Evolutionary conservation across 2,113 vertebrate species (phyloP), one percentile per base, ranked within the genome.

Genomic region (Alaudala cheleensis): DNA sequence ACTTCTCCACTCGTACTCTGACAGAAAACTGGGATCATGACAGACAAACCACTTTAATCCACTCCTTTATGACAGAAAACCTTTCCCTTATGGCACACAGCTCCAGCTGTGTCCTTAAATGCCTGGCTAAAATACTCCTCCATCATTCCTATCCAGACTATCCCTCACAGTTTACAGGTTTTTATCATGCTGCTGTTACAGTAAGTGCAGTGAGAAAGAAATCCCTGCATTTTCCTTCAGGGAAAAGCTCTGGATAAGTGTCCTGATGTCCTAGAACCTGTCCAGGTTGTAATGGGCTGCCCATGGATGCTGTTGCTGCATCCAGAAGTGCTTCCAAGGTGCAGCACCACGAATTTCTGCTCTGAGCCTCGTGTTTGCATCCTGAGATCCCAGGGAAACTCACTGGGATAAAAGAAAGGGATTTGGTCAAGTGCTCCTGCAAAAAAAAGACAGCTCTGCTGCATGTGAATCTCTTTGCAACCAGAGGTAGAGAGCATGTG

Each of bases 281-380:
- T 21, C 12, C 21, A 57, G 72, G 45, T 3, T 72, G 53, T 21
- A 31, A 42, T 0, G 12, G 45, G 26, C 47, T 58, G 40, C 34
- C 53, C 31, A 2, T 13, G 3, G 6, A 50, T 66, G 81, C 47
- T 6, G 5, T 0, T 50, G 69, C 11, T 81, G 56, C 24, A 40
- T 6, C 71, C 60, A 78, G 14, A 88, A 86, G 5, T 5, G 17
- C 26, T 86, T 34, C 72, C 29, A 49, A 58, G 7, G 6, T 28
- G 49, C 45, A 93, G 42, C 47, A 74, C 15, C 62, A 28, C 14
- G 14, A n/a, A 15, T 24, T 57, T 11, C 28, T 80, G 31, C 4
- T 17, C 44, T 19, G 37, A 50, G 11, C 28, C 17, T 56, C 0
- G 0, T 9, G 31, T 61, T 65, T 34, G 24, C 20, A 62, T 14